A percentile compares a stretch with the other conserved stretches of the same genome.
phyloP scores from a whole-genome alignment of 2,888 invertebrate species.

The Iphiclides podalirius region DNA sequence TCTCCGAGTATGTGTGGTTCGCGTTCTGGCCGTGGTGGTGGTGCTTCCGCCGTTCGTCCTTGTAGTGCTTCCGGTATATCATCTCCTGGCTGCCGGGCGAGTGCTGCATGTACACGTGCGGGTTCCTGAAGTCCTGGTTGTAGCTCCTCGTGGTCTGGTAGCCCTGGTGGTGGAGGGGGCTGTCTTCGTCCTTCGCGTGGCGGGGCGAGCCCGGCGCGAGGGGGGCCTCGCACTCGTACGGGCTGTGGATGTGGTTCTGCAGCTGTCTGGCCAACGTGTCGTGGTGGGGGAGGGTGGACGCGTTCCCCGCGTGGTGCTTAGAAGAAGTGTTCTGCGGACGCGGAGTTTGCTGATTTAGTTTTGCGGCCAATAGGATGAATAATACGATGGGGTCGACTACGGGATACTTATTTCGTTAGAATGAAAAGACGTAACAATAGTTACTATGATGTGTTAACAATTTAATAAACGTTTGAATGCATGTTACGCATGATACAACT shows the following conservation, averaged over 20 bases:
- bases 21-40: conserved; percentile 78
- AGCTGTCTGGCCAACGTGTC: conserved; percentile 76
- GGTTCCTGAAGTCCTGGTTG: conserved; percentile 72
- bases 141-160: conserved; percentile 71
- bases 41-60: conserved; percentile 69
- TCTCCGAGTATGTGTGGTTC: conserved; percentile 90
- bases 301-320: conserved; percentile 86
- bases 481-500: too few relatives aligned
- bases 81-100: conserved; percentile 72
- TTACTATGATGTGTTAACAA: too few relatives aligned
- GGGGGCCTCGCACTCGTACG: conserved; percentile 73
- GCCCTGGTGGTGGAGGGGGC: conserved; percentile 62
- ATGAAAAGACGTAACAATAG: too few relatives aligned
- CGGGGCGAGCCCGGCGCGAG: conserved; percentile 70
- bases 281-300: conserved; percentile 83
- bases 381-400: neutral
- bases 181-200: conserved; percentile 69
- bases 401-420: too few relatives aligned
- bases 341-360: too few relatives aligned
- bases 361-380: too few relatives aligned
- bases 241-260: conserved; percentile 76
- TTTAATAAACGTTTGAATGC: too few relatives aligned
- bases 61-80: conserved; percentile 71
- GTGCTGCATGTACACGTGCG: conserved; percentile 74
- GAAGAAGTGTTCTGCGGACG: conserved; percentile 91